A percentile compares a stretch with the other conserved stretches of the same genome.
Conservation (phyloP, 2,113 vertebrate species). For the Cisticola juncidis region DNA sequence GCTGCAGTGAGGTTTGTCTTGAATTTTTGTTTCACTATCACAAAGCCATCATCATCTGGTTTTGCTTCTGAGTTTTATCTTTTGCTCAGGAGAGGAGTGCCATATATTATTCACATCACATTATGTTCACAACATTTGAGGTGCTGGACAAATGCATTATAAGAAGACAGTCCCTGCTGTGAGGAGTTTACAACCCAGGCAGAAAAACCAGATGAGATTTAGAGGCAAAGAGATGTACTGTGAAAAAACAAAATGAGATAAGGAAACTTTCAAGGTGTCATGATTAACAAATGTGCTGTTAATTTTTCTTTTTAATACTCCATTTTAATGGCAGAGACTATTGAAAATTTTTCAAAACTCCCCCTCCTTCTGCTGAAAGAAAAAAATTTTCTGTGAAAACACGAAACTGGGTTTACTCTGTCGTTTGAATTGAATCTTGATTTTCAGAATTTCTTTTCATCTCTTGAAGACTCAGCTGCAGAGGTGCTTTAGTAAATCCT, state of each 20-base stretch:
- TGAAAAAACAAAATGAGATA: background rate
- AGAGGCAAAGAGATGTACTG: background rate
- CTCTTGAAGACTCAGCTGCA: background rate
- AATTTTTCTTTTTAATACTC: conserved; percentile 2
- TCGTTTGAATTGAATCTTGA: background rate
- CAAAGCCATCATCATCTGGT: conserved; percentile 28
- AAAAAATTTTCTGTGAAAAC: background rate
- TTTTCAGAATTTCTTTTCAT: conserved; percentile 2
- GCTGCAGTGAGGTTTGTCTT: conserved; percentile 28
- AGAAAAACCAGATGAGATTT: background rate
- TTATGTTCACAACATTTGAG: conserved; percentile 39
- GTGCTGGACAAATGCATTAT: conserved; percentile 42
- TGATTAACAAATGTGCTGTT: conserved; percentile 16
- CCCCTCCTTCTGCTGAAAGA: background rate
- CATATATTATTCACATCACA: conserved; percentile 44
- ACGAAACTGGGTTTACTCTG: background rate
- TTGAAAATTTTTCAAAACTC: background rate
- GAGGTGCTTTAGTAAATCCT: background rate
- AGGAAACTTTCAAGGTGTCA: background rate
- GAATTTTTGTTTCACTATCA: conserved; percentile 18
- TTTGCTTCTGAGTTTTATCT: conserved; percentile 4
- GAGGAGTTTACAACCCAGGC: conserved; percentile 28
- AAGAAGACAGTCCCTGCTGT: conserved; percentile 11
- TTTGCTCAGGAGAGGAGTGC: background rate
- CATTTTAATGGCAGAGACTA: background rate